phyloP scores from a whole-genome alignment of 1,140 invertebrate species.

The Scaptomyza pallida region DNA sequence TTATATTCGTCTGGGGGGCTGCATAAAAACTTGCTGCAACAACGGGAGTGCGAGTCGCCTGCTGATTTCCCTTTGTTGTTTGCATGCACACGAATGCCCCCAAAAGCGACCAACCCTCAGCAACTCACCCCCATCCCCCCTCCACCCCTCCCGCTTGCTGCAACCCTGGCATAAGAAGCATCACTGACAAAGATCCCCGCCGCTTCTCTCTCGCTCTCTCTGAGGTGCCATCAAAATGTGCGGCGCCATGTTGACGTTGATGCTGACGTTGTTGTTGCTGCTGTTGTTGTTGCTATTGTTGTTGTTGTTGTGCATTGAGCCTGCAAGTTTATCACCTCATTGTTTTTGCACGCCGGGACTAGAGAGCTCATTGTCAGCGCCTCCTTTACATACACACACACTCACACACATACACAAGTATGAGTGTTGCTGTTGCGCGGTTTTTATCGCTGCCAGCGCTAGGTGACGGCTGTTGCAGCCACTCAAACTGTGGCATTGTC shows the following conservation, averaged over 20 bases:
- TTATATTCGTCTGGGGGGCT: constrained; percentile 22
- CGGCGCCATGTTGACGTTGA: constrained; percentile 32
- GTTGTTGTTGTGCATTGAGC: constrained; percentile 70
- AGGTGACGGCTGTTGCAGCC: constrained; percentile 26
- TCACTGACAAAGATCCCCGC: constrained; percentile 6
- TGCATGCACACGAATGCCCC: constrained; percentile 69
- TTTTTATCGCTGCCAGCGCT: constrained; percentile 45
- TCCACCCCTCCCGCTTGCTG: too few species aligned
- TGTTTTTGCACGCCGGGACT: constrained; percentile 69
- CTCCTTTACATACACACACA: neutral
- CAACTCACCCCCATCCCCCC: neutral
- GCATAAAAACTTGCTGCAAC: constrained; percentile 34
- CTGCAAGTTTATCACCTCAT: constrained; percentile 82
- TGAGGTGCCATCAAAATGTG: constrained; percentile 78
- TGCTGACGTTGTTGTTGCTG: constrained; percentile 55
- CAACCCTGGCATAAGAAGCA: neutral
- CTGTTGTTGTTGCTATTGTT: constrained; percentile 18
- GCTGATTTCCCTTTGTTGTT: constrained; percentile 81
- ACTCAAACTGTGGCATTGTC: constrained; percentile 38
- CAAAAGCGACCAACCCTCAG: constrained; percentile 1
- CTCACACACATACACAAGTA: neutral
- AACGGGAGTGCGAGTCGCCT: constrained; percentile 52
- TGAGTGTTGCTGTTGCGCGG: constrained; percentile 45
- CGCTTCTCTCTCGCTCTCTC: constrained; percentile 57
- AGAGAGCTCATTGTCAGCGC: constrained; percentile 59